Conservation (phyloP, 2,888 invertebrate species). For the Oeneis ivallda region DNA sequence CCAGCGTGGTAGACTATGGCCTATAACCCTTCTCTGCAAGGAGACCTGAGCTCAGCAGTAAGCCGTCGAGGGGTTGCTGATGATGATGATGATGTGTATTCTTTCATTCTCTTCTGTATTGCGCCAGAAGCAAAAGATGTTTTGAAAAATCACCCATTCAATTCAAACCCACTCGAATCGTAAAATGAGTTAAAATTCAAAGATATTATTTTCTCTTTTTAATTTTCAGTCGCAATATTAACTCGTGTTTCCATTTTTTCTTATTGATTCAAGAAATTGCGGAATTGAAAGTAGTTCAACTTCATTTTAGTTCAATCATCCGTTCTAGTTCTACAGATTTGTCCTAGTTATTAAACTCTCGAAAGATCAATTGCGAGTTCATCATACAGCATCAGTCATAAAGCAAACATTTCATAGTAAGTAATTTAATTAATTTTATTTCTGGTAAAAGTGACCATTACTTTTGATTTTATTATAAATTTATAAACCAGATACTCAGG, state of each 20-base stretch:
- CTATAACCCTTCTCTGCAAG: too few species aligned
- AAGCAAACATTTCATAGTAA: too few species aligned
- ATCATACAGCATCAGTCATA: too few species aligned
- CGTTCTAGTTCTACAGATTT: slow-evolving; percentile 3
- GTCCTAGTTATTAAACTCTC: slow-evolving; percentile 4
- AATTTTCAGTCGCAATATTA: slow-evolving; percentile 3
- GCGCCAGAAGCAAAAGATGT: neutral
- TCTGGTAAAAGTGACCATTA: too few species aligned
- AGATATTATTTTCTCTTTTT: neutral
- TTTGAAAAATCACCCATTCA: neutral
- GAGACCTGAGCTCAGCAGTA: too few species aligned
- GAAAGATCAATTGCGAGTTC: too few species aligned
- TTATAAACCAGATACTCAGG: too few species aligned
- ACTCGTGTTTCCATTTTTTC: slow-evolving; percentile 8
- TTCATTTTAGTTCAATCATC: slow-evolving; percentile 10
- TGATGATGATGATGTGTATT: too few species aligned
- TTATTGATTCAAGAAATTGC: slow-evolving; percentile 16
- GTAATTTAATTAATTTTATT: too few species aligned
- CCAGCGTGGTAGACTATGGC: too few species aligned
- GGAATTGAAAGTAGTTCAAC: slow-evolving; percentile 17
- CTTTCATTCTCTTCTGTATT: neutral
- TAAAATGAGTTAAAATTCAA: neutral
- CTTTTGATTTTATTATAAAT: too few species aligned
- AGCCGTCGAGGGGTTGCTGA: too few species aligned
- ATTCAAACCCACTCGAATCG: neutral